These are phyloP conservation scores for Clepsis dumicolana DNA, from an alignment of 2,888 invertebrate genomes.

Conservation along the genomic window DNA sequence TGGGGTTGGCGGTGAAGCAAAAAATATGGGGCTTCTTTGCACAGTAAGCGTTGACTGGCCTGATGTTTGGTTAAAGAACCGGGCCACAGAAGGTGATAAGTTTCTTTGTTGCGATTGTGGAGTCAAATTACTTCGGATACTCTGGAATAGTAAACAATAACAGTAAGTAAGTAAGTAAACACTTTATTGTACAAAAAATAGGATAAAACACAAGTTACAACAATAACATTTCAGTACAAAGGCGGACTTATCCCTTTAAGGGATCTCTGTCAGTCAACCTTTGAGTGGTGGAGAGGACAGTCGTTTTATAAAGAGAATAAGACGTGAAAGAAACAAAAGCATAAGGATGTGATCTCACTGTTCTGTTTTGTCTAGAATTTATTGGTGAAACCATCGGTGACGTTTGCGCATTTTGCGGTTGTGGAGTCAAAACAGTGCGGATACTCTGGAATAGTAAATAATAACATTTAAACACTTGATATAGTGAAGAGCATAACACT, in stretches of 20 bases:
- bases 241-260: no score
- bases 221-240: no score
- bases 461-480: no score
- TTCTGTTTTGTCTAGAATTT: slow-evolving; percentile 53
- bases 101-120: slow-evolving; percentile 59
- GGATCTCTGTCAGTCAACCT: no score
- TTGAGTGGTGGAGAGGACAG: no score
- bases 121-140: slow-evolving; percentile 49
- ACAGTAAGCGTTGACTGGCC: slow-evolving; percentile 67
- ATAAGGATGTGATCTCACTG: slow-evolving; percentile 50
- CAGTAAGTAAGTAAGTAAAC: no score
- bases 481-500: no score
- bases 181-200: no score
- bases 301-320: neutral
- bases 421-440: no score
- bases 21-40: slow-evolving; percentile 54
- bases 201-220: no score
- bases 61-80: slow-evolving; percentile 76
- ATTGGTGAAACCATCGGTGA: slow-evolving; percentile 56
- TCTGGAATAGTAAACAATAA: slow-evolving; percentile 53
- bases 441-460: no score
- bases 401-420: slow-evolving; percentile 47
- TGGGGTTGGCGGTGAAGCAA: slow-evolving; percentile 52
- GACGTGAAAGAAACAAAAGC: neutral
- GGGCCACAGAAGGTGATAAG: slow-evolving; percentile 78